A percentile compares a stretch with the other conserved stretches of the same genome.
phyloP scores from a whole-genome alignment of 2,113 vertebrate species.

The Rhinopomastus cyanomelas region DNA sequence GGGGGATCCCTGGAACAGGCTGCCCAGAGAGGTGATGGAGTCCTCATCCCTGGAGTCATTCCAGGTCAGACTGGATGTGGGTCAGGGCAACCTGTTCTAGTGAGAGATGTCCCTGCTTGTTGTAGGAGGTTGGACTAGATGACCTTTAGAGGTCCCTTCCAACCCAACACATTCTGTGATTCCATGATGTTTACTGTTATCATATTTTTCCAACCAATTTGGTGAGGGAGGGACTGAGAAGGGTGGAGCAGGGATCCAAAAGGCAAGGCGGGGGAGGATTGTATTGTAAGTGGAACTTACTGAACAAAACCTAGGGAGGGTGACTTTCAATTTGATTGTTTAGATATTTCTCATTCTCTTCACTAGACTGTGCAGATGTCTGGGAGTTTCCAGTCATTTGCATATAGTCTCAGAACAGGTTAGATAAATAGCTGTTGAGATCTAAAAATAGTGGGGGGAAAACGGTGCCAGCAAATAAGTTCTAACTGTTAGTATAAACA shows the following conservation, averaged over 20 bases:
- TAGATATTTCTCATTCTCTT: conserved; percentile 47
- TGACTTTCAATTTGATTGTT: conserved; percentile 57
- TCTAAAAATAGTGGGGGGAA: conserved; percentile 64
- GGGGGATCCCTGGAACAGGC: too few relatives aligned
- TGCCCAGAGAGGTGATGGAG: too few relatives aligned
- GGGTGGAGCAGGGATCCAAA: background rate
- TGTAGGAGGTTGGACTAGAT: too few relatives aligned
- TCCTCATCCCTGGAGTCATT: too few relatives aligned
- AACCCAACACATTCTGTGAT: too few relatives aligned
- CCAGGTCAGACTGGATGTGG: too few relatives aligned
- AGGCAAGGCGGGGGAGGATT: background rate
- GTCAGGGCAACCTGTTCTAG: too few relatives aligned
- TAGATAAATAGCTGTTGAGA: conserved; percentile 58
- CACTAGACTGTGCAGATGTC: conserved; percentile 55
- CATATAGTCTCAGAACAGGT: conserved; percentile 70
- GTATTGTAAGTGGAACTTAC: conserved; percentile 11
- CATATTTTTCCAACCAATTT: background rate
- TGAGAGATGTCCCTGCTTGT: too few relatives aligned
- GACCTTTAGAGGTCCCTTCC: too few relatives aligned
- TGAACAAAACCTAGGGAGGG: background rate
- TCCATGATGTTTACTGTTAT: background rate
- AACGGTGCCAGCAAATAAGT: background rate
- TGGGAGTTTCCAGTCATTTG: conserved; percentile 82
- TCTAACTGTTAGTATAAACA: background rate
- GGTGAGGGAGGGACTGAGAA: background rate